phyloP scores from a whole-genome alignment of 2,113 vertebrate species.

The Camelus dromedarius region DNA sequence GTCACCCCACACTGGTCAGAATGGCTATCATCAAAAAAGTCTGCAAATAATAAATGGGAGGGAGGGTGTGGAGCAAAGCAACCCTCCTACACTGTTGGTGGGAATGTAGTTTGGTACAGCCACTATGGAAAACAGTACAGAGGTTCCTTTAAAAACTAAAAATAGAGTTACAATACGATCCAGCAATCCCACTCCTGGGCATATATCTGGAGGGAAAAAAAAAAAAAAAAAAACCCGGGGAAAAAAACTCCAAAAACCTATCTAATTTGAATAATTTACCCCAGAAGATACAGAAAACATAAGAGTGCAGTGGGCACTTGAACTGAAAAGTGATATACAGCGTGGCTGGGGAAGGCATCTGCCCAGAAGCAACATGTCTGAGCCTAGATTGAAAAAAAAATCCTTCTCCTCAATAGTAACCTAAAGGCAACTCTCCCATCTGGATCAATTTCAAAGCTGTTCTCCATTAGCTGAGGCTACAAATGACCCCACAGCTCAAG shows the following conservation, averaged over 20 bases:
- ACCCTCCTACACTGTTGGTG: neutral
- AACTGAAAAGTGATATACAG: neutral
- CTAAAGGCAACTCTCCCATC: neutral
- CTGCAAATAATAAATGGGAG: neutral
- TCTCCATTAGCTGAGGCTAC: constrained; percentile 25
- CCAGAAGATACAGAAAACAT: neutral
- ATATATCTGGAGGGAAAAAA: neutral
- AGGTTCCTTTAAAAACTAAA: neutral
- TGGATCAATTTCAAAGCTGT: constrained; percentile 45
- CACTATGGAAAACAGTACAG: neutral
- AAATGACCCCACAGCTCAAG: neutral
- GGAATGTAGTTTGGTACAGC: neutral
- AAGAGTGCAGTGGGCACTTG: neutral
- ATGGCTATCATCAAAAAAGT: neutral
- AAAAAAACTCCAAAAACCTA: neutral
- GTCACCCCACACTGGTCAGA: neutral
- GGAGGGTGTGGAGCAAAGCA: neutral
- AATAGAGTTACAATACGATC: neutral
- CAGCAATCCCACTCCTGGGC: neutral
- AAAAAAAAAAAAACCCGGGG: neutral
- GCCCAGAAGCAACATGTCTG: constrained; percentile 20
- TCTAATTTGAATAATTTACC: neutral
- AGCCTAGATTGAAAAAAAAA: constrained; percentile 23
- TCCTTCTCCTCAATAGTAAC: neutral
- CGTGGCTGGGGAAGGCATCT: neutral